These are phyloP conservation scores for Sterna hirundo DNA, from an alignment of 2,113 vertebrate species.

Conservation along the genomic window DNA sequence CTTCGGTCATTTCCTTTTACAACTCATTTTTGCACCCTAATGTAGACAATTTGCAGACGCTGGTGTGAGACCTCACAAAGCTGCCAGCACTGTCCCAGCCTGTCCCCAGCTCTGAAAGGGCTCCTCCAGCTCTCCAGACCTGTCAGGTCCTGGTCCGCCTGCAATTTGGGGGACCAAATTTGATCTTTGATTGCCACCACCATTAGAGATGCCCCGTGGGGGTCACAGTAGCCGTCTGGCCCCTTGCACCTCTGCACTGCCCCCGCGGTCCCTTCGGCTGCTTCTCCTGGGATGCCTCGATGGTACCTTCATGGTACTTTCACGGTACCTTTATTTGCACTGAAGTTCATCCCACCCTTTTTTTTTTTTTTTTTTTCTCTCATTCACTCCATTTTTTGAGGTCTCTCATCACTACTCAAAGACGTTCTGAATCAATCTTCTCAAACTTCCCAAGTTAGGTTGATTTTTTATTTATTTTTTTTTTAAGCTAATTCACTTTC, in stretches of 20 bases:
- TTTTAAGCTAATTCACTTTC: not conserved
- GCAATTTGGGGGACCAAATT: not conserved
- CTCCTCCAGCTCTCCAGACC: too few species aligned
- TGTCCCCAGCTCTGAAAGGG: not conserved
- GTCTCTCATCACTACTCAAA: not conserved
- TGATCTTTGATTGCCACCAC: not conserved
- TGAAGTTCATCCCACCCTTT: not conserved
- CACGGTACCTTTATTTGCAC: not conserved
- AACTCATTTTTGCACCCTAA: not conserved
- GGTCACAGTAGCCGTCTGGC: not conserved
- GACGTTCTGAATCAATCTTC: not conserved
- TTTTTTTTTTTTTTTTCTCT: not conserved
- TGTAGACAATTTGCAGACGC: not conserved
- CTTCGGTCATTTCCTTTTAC: not conserved
- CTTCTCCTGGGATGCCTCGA: rapidly evolving
- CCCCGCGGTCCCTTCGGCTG: rapidly evolving
- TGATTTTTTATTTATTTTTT: not conserved
- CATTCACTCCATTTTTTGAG: not conserved
- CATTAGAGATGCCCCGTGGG: not conserved
- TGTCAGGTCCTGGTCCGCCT: not conserved
- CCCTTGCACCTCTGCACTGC: not conserved
- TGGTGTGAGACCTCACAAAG: not conserved
- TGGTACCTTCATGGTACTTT: not conserved
- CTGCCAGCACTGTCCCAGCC: not conserved
- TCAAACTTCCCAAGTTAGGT: not conserved